Percentiles rank a stretch among this genome's conserved stretches.
These are phyloP conservation scores for Callorhinus ursinus DNA, from an alignment of 2,113 vertebrate genomes.

Conservation along the genomic window DNA sequence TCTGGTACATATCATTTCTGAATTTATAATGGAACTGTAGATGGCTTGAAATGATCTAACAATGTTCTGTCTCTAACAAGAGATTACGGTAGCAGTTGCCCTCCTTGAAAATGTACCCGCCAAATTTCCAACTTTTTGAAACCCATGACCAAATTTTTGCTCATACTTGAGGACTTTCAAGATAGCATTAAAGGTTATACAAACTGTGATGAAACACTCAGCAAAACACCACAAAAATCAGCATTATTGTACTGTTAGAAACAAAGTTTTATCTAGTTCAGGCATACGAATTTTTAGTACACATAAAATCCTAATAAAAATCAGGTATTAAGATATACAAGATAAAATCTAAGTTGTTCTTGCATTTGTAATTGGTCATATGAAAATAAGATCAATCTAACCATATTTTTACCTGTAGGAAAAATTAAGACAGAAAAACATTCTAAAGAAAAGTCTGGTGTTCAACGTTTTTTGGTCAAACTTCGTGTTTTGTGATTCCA, in stretches of 20 bases:
- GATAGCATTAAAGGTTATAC: neutral
- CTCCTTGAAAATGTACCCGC: neutral
- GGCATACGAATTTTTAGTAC: conserved; percentile 23
- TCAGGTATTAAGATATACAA: neutral
- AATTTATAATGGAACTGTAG: neutral
- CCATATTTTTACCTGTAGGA: neutral
- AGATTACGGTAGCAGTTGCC: neutral
- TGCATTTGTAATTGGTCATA: neutral
- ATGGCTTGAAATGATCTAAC: neutral
- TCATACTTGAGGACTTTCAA: conserved; percentile 27
- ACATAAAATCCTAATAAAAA: conserved; percentile 19
- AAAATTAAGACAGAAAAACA: conserved; percentile 45
- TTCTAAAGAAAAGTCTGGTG: conserved; percentile 34
- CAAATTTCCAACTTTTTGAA: conserved; percentile 48
- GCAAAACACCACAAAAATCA: neutral
- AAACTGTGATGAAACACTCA: neutral
- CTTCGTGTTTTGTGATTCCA: neutral
- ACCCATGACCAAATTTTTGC: conserved; percentile 35
- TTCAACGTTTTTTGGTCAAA: neutral
- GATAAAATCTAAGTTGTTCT: conserved; percentile 5
- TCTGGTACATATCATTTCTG: neutral
- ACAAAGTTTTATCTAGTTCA: neutral
- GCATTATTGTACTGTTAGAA: neutral
- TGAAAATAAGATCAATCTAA: conserved; percentile 35
- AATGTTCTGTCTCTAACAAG: neutral